phyloP scores from a whole-genome alignment of 2,797 vertebrate species.

The Ispidina picta region DNA sequence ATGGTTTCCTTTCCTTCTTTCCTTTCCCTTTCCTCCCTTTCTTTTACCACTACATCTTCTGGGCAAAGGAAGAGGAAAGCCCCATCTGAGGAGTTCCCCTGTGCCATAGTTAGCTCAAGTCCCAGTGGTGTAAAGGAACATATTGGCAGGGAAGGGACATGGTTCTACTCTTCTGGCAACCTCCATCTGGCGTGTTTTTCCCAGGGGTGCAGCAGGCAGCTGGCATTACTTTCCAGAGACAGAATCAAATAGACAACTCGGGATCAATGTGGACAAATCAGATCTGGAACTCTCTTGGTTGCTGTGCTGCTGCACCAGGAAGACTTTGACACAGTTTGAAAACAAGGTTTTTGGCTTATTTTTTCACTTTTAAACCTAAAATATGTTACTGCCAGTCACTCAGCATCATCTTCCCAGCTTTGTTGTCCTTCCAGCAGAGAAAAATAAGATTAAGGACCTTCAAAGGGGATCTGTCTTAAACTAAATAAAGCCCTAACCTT shows the following conservation, averaged over 20 bases:
- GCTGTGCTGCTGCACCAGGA: not conserved
- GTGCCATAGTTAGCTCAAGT: slow-evolving; percentile 49
- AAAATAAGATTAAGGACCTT: not conserved
- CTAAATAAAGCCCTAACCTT: not conserved
- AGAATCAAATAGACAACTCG: not conserved
- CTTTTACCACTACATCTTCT: not conserved
- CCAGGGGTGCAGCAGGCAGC: slow-evolving; percentile 37
- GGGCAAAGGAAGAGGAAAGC: not conserved
- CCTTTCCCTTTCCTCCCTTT: too few relatives aligned
- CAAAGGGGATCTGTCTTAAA: not conserved
- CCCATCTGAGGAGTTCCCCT: slow-evolving; percentile 22
- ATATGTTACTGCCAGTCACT: not conserved
- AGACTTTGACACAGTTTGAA: not conserved
- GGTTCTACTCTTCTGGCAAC: slow-evolving; percentile 41
- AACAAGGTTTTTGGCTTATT: not conserved
- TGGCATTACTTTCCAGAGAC: slow-evolving; percentile 41
- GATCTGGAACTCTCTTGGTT: not conserved
- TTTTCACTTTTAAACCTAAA: not conserved
- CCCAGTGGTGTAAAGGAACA: slow-evolving; percentile 43
- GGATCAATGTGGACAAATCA: slow-evolving; percentile 38
- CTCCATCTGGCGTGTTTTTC: slow-evolving; percentile 56
- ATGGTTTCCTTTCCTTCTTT: not conserved
- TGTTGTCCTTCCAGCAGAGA: not conserved
- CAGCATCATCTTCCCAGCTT: not conserved
- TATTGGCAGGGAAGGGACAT: slow-evolving; percentile 32